Conservation (phyloP, 53 echinoderm and acorn worm species). For the Echinometra lucunter region DNA sequence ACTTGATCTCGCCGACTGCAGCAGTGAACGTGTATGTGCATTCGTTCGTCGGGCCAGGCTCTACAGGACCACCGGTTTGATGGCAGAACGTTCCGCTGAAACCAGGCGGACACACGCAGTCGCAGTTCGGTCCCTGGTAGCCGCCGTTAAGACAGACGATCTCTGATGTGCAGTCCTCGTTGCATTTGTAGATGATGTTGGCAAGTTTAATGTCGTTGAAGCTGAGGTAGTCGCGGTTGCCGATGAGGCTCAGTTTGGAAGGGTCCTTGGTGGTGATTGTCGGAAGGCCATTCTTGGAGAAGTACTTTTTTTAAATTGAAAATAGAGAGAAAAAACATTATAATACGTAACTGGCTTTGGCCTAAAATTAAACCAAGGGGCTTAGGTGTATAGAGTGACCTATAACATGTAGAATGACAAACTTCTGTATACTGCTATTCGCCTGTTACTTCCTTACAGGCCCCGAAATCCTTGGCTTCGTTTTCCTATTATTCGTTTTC, state of each 20-base stretch:
- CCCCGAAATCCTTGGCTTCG: neutral
- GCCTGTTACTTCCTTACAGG: neutral
- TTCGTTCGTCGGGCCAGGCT: slow-evolving; percentile 49
- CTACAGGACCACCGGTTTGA: neutral
- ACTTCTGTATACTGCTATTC: too few species aligned
- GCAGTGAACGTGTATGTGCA: slow-evolving; percentile 48
- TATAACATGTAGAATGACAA: too few species aligned
- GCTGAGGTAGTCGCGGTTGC: slow-evolving; percentile 66
- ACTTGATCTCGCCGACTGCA: slow-evolving; percentile 52
- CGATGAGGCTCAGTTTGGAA: slow-evolving; percentile 56
- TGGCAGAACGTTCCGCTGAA: slow-evolving; percentile 65
- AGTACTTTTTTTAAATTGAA: slow-evolving; percentile 54
- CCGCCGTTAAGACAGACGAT: slow-evolving; percentile 70
- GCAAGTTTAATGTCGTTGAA: slow-evolving; percentile 74
- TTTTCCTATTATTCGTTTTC: too few species aligned
- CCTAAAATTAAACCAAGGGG: too few species aligned
- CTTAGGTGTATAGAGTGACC: too few species aligned
- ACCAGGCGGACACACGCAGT: slow-evolving; percentile 64
- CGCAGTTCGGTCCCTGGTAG: slow-evolving; percentile 65
- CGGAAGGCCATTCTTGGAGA: slow-evolving; percentile 64
- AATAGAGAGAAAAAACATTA: neutral
- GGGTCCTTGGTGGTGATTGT: slow-evolving; percentile 69
- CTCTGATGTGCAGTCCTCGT: slow-evolving; percentile 47
- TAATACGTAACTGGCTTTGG: neutral
- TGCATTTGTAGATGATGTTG: slow-evolving; percentile 72